Base-by-base conservation (phyloP, 2,888 invertebrate genomes). In the Colletes collaris region DNA sequence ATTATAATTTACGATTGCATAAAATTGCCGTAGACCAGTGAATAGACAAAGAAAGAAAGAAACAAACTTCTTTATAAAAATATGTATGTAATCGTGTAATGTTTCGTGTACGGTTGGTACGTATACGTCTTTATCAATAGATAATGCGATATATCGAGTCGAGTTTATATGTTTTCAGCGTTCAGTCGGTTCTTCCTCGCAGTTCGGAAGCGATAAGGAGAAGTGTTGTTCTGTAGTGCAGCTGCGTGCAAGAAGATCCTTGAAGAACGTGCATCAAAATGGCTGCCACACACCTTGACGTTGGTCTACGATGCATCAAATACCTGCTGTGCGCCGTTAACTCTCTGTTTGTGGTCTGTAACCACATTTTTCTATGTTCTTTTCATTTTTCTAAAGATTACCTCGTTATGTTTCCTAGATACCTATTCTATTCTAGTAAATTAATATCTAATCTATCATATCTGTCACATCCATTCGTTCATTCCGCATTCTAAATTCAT, bases 281-380 rank as follows among this genome's bases (percentile, higher is more conserved):
- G 92, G 89, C 92, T 82, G 88, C 91, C 73, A 91, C 91, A 53
- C 95, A 58, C 92, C 94, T 94, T 92, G 94, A 83, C 93, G 93
- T 92, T 93, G 94, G 95, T 71, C 94, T 95, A 93, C 94, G 94
- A 82, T 95, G 95, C 91, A 94, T 96, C 89, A 96, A 96, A 89
- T 96, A 95, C 88, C 94, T 96, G 85, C 94, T 96, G 27, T 95
- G 95, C 90, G 93, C 95, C n/a, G 95, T 96, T 86, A 96, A 96
- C 92, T 94, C 95, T 55, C 93, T 95, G 82, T 95, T 96, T 91
- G 95, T 95, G 94, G 96, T 96, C 91, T 81, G 92, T 92, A 90
- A n/a, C 59, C 37, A 27, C 65, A 16, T 66, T 65, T 49, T 63
- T 55, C 64, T 8, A 53, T 71, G 37, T 46, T 44, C 6, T 37